Evolutionary conservation across 1,140 invertebrate genomes (phyloP).

Genomic region (Aricia agestis): DNA sequence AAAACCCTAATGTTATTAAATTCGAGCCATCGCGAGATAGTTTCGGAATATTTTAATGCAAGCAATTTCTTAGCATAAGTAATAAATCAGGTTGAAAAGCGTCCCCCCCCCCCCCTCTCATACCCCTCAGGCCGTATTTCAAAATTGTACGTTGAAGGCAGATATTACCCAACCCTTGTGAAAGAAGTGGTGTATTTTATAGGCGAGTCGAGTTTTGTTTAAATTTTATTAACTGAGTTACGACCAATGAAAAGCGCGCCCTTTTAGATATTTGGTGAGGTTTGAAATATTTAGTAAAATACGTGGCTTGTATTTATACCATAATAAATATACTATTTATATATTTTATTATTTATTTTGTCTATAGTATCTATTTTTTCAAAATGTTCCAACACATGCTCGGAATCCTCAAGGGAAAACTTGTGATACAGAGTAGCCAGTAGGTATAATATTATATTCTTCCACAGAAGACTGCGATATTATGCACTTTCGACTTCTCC

Average conservation of each 20-base stretch:
- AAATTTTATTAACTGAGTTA: background rate
- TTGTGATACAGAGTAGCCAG: no score
- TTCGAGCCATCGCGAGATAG: background rate
- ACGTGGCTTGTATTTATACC: no score
- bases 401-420: no score
- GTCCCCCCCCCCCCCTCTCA: background rate
- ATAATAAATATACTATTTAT: no score
- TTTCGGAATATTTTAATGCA: conserved; percentile 6
- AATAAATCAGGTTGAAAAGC: conserved; percentile 1
- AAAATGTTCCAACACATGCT: no score
- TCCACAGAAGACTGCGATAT: no score
- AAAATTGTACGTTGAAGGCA: background rate
- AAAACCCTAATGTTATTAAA: background rate
- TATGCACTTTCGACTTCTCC: no score
- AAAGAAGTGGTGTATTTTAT: background rate
- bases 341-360: no score
- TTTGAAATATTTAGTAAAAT: no score
- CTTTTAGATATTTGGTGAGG: no score
- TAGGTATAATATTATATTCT: no score
- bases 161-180: background rate
- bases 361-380: no score
- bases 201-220: background rate
- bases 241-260: background rate
- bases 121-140: background rate
- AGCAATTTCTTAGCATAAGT: conserved; percentile 8